Evolutionary conservation across 2,797 vertebrate species (phyloP), one percentile per base, ranked within the genome.

Genomic region (Brachyrhaphis roseni): DNA sequence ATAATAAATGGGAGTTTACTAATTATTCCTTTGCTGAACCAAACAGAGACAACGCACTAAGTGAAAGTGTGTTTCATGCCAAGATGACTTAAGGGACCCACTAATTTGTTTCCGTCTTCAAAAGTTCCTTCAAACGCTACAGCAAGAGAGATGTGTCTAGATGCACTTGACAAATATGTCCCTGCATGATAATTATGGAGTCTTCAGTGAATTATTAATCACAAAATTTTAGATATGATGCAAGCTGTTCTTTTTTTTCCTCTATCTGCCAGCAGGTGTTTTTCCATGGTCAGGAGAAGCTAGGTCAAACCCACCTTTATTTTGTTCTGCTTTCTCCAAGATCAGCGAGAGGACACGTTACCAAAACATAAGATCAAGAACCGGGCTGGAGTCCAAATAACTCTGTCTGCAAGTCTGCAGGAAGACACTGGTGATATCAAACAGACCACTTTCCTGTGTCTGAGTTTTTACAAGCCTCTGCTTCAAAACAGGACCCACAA

Each of bases 331-430:
- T 87, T 82, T 89, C 75, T 87, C 78, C 83, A 75, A 79, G 80
- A 90, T 82, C 73, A 74, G 47, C 26, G 75, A 86, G 82, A 83
- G 86, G 89, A 92, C 88, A 89, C 75, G 86, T 89, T 91, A 92
- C 90, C 90, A 94, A 86, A 92, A 80, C 76, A 76, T 84, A 78
- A 89, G 64, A 90, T 77, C 87, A 90, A 91, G 80, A 92, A 86
- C 88, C 85, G 85, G 90, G 93, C 92, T 73, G 76, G 80, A 34
- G 43, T 91, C 93, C 92, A 92, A 89, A 83, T 74, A 88, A 84
- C 31, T 39, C 76, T 76, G 39, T 45, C 66, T 70, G 78, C 82
- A 83, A 46, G 78, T 81, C 81, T 77, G 72, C 79, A 88, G 81
- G 82, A 88, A 88, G 89, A 91, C 66, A 11, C 77, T 62, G 78